A percentile compares a stretch with the other conserved stretches of the same genome.
Evolutionary conservation across 2,113 vertebrate species (phyloP).

Genomic region (Mandrillus leucophaeus): DNA sequence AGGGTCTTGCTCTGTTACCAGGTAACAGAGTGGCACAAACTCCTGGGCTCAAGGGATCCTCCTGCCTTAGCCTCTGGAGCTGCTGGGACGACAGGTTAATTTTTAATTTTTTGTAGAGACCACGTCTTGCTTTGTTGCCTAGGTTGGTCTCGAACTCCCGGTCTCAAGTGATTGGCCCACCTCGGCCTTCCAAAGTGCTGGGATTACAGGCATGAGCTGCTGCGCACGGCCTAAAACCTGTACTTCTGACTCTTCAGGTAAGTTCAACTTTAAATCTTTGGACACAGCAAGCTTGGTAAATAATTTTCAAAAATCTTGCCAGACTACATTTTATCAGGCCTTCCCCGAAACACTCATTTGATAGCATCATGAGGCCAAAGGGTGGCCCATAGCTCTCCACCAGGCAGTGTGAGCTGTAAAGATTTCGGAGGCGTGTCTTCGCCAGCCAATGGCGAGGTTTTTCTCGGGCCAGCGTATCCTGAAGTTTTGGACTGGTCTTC

Average conservation of each 20-base stretch:
- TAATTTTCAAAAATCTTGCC: slow-evolving; percentile 52
- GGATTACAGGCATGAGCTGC: too few relatives aligned
- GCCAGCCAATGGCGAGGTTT: accelerated
- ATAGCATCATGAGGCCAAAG: background rate
- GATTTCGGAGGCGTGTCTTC: background rate
- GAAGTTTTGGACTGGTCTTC: background rate
- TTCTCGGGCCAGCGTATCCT: background rate
- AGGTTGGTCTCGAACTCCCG: too few relatives aligned
- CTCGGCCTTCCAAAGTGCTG: too few relatives aligned
- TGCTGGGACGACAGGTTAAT: too few relatives aligned
- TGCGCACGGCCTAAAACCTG: too few relatives aligned
- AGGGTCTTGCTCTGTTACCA: too few relatives aligned
- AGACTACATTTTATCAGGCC: background rate
- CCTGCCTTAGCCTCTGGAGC: too few relatives aligned
- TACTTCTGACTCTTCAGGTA: background rate
- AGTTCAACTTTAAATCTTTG: background rate
- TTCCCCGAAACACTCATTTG: background rate
- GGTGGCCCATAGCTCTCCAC: accelerated
- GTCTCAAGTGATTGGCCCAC: too few relatives aligned
- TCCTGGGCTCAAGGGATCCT: too few relatives aligned
- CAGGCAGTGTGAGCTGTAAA: background rate
- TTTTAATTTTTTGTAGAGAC: too few relatives aligned
- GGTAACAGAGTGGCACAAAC: too few relatives aligned
- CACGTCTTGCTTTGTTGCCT: too few relatives aligned
- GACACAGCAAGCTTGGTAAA: slow-evolving; percentile 36